Conservation (phyloP, 2,888 invertebrate genomes). For the Prostheceraeus crozeri region DNA sequence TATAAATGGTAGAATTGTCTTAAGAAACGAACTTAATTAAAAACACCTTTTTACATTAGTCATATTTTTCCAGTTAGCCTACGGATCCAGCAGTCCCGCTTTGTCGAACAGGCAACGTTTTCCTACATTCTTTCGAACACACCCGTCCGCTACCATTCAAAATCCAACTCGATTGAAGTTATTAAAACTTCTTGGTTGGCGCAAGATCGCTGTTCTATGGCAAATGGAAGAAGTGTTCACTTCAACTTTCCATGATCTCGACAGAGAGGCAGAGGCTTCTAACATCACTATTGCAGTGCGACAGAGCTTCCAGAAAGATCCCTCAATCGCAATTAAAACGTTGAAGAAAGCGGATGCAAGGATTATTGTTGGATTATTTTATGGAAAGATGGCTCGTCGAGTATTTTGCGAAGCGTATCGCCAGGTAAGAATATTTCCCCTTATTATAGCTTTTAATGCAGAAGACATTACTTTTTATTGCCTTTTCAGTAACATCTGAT, state of each 20-base stretch:
- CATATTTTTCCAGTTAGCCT: constrained; percentile 70
- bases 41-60: no score
- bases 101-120: constrained; percentile 90
- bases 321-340: neutral
- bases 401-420: constrained; percentile 77
- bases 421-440: no score
- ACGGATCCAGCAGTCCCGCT: constrained; percentile 96
- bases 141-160: constrained; percentile 97
- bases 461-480: no score
- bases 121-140: constrained; percentile 93
- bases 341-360: constrained; percentile 69
- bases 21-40: no score
- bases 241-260: constrained; percentile 43
- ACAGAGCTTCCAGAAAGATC: neutral
- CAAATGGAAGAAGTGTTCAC: constrained; percentile 93
- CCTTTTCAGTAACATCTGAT: no score
- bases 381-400: constrained; percentile 87
- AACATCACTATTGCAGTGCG: neutral
- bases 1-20: no score
- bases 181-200: constrained; percentile 95
- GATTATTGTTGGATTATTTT: constrained; percentile 94
- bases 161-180: constrained; percentile 92
- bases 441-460: no score
- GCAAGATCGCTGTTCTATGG: constrained; percentile 87
- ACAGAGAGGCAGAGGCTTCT: constrained; percentile 2